Conservation (phyloP, 2,888 invertebrate species). For the Caenorhabditis macrosperma region DNA sequence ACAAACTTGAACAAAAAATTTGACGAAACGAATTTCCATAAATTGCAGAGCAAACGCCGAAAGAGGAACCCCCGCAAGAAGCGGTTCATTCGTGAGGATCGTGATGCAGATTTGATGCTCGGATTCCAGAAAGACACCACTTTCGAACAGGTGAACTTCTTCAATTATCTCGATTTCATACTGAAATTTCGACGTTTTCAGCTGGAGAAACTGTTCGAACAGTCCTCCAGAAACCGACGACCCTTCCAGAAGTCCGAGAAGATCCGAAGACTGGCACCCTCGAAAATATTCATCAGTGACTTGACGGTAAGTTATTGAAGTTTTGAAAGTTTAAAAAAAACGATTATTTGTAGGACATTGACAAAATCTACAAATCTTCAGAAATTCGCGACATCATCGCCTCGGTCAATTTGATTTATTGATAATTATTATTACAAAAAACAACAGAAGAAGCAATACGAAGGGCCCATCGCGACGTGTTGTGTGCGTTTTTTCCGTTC, state of each 20-base stretch:
- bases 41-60: constrained; percentile 48
- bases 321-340: neutral
- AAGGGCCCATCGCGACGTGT: too few relatives aligned
- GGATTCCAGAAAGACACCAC: constrained; percentile 70
- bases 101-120: constrained; percentile 74
- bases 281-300: constrained; percentile 78
- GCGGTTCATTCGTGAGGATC: constrained; percentile 67
- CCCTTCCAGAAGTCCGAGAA: constrained; percentile 35
- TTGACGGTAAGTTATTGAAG: constrained; percentile 59
- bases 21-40: neutral
- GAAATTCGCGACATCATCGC: constrained; percentile 77
- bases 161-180: neutral
- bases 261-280: constrained; percentile 60
- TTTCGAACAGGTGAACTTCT: constrained; percentile 63
- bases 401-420: constrained; percentile 63
- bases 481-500: too few relatives aligned
- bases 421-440: neutral
- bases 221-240: constrained; percentile 25
- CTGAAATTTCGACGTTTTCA: constrained; percentile 33
- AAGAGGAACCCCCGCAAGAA: constrained; percentile 59
- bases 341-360: constrained; percentile 71
- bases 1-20: too few relatives aligned
- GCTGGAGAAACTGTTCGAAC: constrained; percentile 68
- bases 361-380: constrained; percentile 77
- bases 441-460: too few relatives aligned